Conservation (phyloP, 2,113 vertebrate genomes). For the Cinclus cinclus region DNA sequence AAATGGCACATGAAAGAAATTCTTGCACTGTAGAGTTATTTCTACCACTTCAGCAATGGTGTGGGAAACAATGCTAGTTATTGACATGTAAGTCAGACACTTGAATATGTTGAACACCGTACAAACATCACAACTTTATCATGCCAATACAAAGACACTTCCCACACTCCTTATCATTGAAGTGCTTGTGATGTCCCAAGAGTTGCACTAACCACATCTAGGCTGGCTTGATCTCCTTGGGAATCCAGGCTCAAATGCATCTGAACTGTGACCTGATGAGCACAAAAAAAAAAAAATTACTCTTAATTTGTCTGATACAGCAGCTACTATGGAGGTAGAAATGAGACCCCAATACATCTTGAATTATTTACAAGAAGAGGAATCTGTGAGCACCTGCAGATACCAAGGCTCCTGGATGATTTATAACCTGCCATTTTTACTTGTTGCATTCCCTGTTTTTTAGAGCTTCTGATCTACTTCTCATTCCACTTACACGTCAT, state of each 20-base stretch:
- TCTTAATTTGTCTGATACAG: neutral
- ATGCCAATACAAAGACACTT: neutral
- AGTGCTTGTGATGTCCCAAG: neutral
- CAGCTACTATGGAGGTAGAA: neutral
- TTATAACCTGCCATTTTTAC: neutral
- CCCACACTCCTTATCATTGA: neutral
- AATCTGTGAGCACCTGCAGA: neutral
- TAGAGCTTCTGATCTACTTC: neutral
- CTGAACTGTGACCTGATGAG: neutral
- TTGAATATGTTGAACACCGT: neutral
- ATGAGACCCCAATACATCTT: accelerated
- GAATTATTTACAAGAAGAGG: neutral
- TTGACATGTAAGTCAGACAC: neutral
- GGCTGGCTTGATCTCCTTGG: neutral
- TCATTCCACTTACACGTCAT: neutral
- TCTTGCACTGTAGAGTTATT: neutral
- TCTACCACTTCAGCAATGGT: neutral
- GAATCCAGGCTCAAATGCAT: neutral
- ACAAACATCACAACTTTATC: neutral
- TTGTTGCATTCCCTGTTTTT: neutral
- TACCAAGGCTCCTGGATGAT: neutral
- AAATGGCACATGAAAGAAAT: neutral
- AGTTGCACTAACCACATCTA: neutral
- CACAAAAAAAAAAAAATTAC: neutral
- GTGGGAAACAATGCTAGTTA: neutral